These are phyloP conservation scores for Mylabris phalerata DNA, from an alignment of 1,140 invertebrate species.

Conservation along the genomic window DNA sequence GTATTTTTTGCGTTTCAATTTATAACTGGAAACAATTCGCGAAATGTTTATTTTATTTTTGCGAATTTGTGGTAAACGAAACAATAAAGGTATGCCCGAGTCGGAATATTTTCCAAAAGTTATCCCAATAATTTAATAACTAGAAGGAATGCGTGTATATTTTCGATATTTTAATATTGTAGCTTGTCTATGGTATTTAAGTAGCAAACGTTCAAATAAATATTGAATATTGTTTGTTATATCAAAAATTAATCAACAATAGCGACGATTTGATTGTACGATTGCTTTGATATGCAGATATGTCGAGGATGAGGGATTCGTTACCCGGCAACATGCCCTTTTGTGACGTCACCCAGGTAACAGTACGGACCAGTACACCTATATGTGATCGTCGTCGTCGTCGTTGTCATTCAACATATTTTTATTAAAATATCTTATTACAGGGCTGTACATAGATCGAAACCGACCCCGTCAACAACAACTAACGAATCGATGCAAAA, in stretches of 20 bases:
- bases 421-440: slow-evolving; percentile 18
- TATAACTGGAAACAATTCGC: too few relatives aligned
- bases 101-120: neutral
- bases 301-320: slow-evolving; percentile 31
- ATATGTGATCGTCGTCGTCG: slow-evolving; percentile 16
- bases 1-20: too few relatives aligned
- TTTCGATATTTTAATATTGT: slow-evolving; percentile 37
- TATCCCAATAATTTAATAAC: slow-evolving; percentile 36
- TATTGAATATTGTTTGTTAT: slow-evolving; percentile 3
- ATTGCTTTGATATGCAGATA: slow-evolving; percentile 36
- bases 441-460: neutral
- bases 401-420: slow-evolving; percentile 13
- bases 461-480: neutral
- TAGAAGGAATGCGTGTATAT: slow-evolving; percentile 28
- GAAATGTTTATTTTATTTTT: too few relatives aligned
- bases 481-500: too few relatives aligned
- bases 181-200: slow-evolving; percentile 26
- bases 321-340: slow-evolving; percentile 36
- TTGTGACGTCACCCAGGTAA: slow-evolving; percentile 38
- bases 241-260: slow-evolving; percentile 29
- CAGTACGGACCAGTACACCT: slow-evolving; percentile 25
- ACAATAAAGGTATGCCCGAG: too few relatives aligned
- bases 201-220: slow-evolving; percentile 13
- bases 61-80: too few relatives aligned
- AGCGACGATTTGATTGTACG: slow-evolving; percentile 27